phyloP scores from a whole-genome alignment of 2,888 invertebrate genomes.

The Agrochola litura region DNA sequence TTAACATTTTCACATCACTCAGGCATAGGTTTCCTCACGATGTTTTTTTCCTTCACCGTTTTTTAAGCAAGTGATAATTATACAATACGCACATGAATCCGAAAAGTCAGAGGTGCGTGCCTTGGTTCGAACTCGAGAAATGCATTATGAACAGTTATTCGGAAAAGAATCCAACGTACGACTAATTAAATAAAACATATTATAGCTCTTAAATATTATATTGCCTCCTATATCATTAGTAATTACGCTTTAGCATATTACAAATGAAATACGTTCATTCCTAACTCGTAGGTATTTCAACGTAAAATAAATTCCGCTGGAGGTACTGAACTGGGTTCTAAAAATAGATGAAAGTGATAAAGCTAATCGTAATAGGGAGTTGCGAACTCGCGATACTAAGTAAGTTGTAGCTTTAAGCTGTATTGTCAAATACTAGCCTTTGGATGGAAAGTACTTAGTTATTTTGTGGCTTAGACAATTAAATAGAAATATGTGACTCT shows the following conservation, averaged over 20 bases:
- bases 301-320: conserved; percentile 14
- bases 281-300: conserved; percentile 8
- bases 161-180: conserved; percentile 17
- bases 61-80: no score
- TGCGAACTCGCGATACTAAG: conserved; percentile 20
- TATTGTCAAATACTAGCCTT: neutral
- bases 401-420: conserved; percentile 17
- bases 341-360: conserved; percentile 25
- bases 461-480: neutral
- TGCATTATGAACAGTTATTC: neutral
- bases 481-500: neutral
- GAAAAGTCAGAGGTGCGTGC: no score
- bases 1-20: no score
- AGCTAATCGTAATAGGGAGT: conserved; percentile 16
- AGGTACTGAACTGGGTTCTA: conserved; percentile 26
- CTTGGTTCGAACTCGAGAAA: no score
- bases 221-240: conserved; percentile 11
- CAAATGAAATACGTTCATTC: conserved; percentile 32
- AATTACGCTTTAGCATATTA: conserved; percentile 19
- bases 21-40: no score
- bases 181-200: conserved; percentile 39
- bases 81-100: no score
- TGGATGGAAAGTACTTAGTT: neutral
- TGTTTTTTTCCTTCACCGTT: no score
- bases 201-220: conserved; percentile 14